Conservation (phyloP, 2,888 invertebrate species). For the Campoletis raptor region DNA sequence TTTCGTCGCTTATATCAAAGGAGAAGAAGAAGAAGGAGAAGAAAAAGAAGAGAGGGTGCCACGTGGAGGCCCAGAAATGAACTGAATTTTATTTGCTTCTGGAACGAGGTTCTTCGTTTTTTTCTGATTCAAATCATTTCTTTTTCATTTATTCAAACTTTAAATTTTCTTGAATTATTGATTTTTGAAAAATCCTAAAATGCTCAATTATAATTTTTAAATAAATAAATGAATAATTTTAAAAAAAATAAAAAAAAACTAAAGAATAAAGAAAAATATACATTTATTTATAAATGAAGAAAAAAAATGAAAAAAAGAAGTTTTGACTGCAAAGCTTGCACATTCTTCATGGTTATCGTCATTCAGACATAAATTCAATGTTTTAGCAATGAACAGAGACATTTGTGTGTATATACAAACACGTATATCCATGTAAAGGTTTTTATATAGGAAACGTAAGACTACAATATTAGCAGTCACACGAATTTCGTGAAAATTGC, state of each 20-base stretch:
- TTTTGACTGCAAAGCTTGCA: conserved; percentile 45
- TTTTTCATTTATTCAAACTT: neutral
- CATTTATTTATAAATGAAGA: neutral
- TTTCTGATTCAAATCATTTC: neutral
- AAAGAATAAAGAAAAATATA: neutral
- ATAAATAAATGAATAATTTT: neutral
- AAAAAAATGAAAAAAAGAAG: neutral
- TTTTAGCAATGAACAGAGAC: conserved; percentile 8
- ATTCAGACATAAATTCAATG: conserved; percentile 39
- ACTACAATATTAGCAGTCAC: conserved; percentile 47
- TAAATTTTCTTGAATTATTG: neutral
- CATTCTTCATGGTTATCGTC: conserved; percentile 54
- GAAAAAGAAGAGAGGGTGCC: neutral
- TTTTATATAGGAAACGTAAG: conserved; percentile 15
- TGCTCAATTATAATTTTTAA: neutral
- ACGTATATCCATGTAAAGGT: neutral
- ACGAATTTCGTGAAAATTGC: conserved; percentile 62
- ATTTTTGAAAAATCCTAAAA: neutral
- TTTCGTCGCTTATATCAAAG: conserved; percentile 38
- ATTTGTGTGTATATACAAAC: neutral
- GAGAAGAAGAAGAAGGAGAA: neutral
- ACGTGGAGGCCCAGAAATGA: conserved; percentile 8
- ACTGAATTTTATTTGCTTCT: neutral
- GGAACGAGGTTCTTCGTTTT: neutral
- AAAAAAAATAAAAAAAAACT: neutral